Evolutionary conservation across 2,888 invertebrate genomes (phyloP), one percentile per base, ranked within the genome.

Genomic region (Fissipunctia ypsillon): DNA sequence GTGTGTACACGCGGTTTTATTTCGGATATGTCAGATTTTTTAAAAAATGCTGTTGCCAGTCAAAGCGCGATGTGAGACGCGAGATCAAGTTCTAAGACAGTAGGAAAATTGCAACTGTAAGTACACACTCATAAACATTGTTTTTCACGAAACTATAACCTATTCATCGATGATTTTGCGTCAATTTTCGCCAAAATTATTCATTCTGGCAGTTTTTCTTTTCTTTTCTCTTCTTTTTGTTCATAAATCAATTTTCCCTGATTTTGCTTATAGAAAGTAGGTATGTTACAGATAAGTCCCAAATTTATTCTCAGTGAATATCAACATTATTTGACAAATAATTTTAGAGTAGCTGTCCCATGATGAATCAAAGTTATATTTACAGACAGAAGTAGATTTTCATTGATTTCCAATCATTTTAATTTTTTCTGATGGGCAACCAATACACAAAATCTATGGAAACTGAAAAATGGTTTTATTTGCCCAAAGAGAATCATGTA

Each of bases 401-500:
- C 16, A 7, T 12, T 38, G 2, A 54, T 61, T 35, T 43, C 16
- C 22, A 12, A 31, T 3, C 31, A 22, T 16, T 31, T 45, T 48
- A 14, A 9, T 3, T 19, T 31, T 3, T 68, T 68, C 10, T 22
- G 12, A 6, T 35, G 22, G 22, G 10, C 9, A 16, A 48, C 1
- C 35, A 35, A 31, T 4, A 31, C 31, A 3, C 12, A 7, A 43
- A n/a, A 43, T 35, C 5, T 28, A 38, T 9, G 19, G n/a, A 69
- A 50, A 35, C 4, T 6, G 1, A n/a, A 50, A 19, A 22, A 25
- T 16, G 31, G 22, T 22, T 28, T 41, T 25, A 31, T 50, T 74
- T 25, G 22, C 3, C 50, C n/a, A 70, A 65, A 60, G 38, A 73
- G 1, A 70, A 59, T 52, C n/a, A 9, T 50, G 5, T 60, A 76